phyloP scores from a whole-genome alignment of 2,113 vertebrate species.

The Lates calcarifer region DNA sequence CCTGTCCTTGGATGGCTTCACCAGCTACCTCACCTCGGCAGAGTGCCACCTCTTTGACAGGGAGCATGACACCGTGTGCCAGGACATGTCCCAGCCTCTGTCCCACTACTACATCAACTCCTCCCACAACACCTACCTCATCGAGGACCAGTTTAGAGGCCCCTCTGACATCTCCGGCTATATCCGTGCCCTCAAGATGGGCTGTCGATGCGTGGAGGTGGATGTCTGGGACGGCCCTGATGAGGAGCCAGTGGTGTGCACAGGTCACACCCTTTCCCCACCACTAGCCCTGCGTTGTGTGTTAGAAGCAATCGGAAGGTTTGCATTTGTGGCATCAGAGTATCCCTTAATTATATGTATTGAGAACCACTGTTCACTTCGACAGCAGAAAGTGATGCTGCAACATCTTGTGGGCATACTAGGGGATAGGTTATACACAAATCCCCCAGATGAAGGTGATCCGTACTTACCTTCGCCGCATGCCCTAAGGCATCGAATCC shows the following conservation, averaged over 20 bases:
- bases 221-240: conserved; percentile 94
- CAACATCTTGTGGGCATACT: conserved; percentile 90
- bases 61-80: conserved; percentile 91
- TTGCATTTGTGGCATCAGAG: conserved; percentile 92
- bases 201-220: conserved; percentile 93
- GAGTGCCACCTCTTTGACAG: conserved; percentile 94
- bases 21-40: conserved; percentile 93
- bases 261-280: conserved; percentile 91
- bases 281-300: conserved; percentile 91
- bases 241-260: conserved; percentile 92
- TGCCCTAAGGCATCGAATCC: conserved; percentile 88
- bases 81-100: conserved; percentile 94
- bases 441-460: conserved; percentile 84
- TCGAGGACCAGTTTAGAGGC: conserved; percentile 94
- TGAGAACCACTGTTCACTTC: conserved; percentile 94
- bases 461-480: conserved; percentile 91
- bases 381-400: conserved; percentile 91
- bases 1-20: conserved; percentile 95
- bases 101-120: conserved; percentile 97
- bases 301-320: conserved; percentile 92
- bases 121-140: conserved; percentile 97
- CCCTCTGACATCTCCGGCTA: conserved; percentile 94
- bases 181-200: conserved; percentile 95
- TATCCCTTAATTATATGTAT: conserved; percentile 93
- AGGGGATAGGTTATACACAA: conserved; percentile 87